Evolutionary conservation across 2,113 vertebrate species (phyloP).

Genomic region (Tiliqua scincoides): DNA sequence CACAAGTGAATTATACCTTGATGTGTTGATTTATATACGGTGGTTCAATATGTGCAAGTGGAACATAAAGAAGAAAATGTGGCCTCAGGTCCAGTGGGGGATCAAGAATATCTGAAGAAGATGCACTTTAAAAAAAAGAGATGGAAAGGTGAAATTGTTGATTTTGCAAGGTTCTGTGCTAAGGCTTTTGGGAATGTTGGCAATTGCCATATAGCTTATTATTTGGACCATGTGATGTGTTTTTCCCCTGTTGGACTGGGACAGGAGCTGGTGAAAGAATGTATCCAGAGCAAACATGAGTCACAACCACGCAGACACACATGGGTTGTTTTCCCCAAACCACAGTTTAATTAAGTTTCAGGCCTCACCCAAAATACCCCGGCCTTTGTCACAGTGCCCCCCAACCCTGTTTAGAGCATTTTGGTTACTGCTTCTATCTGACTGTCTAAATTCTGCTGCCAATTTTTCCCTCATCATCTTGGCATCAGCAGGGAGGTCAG

Average conservation of each 20-base stretch:
- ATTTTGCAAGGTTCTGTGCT: not conserved
- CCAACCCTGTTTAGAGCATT: not conserved
- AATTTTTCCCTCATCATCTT: not conserved
- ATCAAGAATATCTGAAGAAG: not conserved
- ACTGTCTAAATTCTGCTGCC: not conserved
- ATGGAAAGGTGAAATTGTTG: not conserved
- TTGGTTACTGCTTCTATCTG: not conserved
- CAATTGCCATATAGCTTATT: not conserved
- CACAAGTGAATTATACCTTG: not conserved
- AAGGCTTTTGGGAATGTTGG: not conserved
- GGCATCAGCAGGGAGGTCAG: constrained; percentile 2
- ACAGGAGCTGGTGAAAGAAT: not conserved
- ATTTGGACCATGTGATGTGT: not conserved
- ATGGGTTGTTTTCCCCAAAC: not conserved
- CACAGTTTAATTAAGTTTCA: not conserved
- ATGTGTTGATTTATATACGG: not conserved
- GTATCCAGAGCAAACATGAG: not conserved
- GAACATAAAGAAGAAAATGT: not conserved
- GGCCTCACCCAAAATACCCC: not conserved
- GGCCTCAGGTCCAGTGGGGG: not conserved
- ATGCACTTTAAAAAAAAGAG: not conserved
- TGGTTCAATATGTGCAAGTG: not conserved
- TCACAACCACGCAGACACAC: not conserved
- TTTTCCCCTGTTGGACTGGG: not conserved
- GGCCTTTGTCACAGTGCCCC: not conserved